A percentile compares a stretch with the other conserved stretches of the same genome.
Evolutionary conservation across 30 jellyfish, hydroid and myxozoan species (phyloP).

Genomic region (Hydractinia echinata): DNA sequence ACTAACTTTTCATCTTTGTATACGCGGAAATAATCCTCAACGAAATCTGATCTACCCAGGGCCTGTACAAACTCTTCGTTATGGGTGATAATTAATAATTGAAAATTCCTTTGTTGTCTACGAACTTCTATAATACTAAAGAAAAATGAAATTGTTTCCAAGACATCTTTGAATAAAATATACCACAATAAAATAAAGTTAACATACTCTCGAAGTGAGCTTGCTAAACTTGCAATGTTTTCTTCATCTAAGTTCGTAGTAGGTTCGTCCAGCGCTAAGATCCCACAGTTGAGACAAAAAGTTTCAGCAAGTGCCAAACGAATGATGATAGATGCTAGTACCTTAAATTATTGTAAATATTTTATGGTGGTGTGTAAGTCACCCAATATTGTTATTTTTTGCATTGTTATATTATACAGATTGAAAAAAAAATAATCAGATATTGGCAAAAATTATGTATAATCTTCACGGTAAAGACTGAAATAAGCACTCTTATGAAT

Average conservation of each 20-base stretch:
- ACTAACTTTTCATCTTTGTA: conserved; percentile 83
- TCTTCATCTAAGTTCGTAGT: conserved; percentile 96
- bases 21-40: conserved; percentile 85
- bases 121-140: conserved; percentile 71
- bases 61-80: conserved; percentile 95
- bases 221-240: conserved; percentile 86
- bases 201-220: conserved; percentile 85
- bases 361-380: background rate
- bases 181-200: background rate
- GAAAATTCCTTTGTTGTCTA: conserved; percentile 81
- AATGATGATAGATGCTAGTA: conserved; percentile 92
- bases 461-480: too few species aligned
- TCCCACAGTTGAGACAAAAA: conserved; percentile 95
- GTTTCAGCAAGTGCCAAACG: conserved; percentile 98
- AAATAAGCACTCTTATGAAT: too few species aligned
- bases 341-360: conserved; percentile 38
- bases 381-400: too few species aligned
- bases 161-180: too few species aligned
- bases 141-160: background rate
- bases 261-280: conserved; percentile 99
- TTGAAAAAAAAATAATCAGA: too few species aligned
- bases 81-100: conserved; percentile 92
- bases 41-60: conserved; percentile 87
- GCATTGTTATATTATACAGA: too few species aligned
- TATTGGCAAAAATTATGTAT: too few species aligned